Percentiles rank a stretch among this genome's conserved stretches.
phyloP scores from a whole-genome alignment of 2,113 vertebrate genomes.

The Ctenomys sociabilis region DNA sequence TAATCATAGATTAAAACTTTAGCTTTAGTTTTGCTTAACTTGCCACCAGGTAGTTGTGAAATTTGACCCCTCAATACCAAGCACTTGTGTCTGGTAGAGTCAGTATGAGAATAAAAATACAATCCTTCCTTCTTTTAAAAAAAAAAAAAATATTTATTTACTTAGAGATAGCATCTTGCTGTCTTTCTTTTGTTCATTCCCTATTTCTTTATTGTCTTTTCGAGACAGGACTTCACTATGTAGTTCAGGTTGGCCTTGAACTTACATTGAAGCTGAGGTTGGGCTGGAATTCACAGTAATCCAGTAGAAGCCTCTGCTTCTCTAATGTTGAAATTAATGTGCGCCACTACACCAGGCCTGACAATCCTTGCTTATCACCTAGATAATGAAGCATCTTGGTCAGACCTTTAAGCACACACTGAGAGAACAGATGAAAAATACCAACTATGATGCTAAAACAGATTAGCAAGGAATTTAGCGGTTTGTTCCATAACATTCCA shows the following conservation, averaged over 20 bases:
- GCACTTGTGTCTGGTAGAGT: neutral
- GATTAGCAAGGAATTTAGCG: neutral
- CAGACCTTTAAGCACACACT: neutral
- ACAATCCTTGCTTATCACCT: neutral
- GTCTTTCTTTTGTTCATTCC: neutral
- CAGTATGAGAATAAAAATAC: neutral
- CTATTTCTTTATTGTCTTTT: neutral
- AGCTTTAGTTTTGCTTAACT: neutral
- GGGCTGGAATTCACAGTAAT: neutral
- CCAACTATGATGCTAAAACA: neutral
- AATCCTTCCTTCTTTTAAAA: neutral
- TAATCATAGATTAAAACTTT: neutral
- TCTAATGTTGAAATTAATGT: neutral
- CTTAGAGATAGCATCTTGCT: neutral
- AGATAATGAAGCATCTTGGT: neutral
- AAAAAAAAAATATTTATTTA: neutral
- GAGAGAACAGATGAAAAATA: constrained; percentile 78
- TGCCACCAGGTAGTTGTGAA: neutral
- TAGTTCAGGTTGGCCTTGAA: neutral
- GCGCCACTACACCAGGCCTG: neutral
- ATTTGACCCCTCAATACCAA: neutral
- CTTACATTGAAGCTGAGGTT: neutral
- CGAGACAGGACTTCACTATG: neutral
- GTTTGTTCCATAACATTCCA: neutral
- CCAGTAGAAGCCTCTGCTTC: neutral